These are phyloP conservation scores for Cyrtorhinus lividipennis DNA, from an alignment of 1,140 invertebrate genomes.

Conservation along the genomic window DNA sequence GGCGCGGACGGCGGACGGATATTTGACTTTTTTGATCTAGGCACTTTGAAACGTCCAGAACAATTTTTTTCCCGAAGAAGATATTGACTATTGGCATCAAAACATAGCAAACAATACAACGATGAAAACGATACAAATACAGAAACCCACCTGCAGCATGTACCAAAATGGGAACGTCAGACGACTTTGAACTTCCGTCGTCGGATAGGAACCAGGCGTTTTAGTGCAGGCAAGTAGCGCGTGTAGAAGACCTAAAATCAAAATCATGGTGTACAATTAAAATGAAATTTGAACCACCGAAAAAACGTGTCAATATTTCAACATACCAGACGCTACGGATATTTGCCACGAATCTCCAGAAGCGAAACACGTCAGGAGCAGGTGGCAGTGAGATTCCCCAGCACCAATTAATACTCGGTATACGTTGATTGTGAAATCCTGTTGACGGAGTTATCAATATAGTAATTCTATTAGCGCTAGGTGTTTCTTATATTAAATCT, in stretches of 20 bases:
- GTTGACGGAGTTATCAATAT: no score
- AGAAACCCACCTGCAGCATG: constrained; percentile 50
- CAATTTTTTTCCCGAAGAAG: no score
- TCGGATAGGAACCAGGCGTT: constrained; percentile 64
- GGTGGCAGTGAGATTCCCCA: constrained; percentile 46
- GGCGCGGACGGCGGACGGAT: no score
- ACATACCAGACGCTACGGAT: constrained; percentile 29
- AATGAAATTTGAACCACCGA: no score
- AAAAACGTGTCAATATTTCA: no score
- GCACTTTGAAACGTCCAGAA: no score
- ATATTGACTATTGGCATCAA: background rate
- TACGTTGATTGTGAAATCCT: constrained; percentile 38
- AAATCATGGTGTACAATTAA: no score
- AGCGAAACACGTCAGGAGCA: constrained; percentile 39
- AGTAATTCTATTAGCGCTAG: no score
- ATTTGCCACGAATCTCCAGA: constrained; percentile 26
- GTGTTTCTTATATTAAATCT: no score
- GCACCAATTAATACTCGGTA: constrained; percentile 46
- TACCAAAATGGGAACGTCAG: constrained; percentile 85
- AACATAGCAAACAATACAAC: background rate
- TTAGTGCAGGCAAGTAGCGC: constrained; percentile 54
- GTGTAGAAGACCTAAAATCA: constrained; percentile 33
- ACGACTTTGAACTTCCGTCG: constrained; percentile 67
- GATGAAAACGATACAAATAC: background rate
- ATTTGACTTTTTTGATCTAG: no score